phyloP scores from a whole-genome alignment of 2,797 vertebrate genomes.

The Sylvilagus floridanus region DNA sequence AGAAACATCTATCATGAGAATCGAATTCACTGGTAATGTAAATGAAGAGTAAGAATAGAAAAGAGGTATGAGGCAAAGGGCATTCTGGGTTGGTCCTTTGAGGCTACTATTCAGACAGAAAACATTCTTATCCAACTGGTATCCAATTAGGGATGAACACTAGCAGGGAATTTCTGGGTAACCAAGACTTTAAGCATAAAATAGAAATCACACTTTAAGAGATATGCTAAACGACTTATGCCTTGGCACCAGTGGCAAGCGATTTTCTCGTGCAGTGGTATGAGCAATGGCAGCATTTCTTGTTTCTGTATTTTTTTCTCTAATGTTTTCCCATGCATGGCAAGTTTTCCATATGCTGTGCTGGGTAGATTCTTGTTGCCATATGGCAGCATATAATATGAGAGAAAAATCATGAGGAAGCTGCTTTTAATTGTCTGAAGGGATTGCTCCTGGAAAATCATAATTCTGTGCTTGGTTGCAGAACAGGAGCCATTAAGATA shows the following conservation, averaged over 20 bases:
- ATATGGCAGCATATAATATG: conserved; percentile 78
- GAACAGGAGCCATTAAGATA: not conserved
- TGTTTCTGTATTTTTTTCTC: conserved; percentile 79
- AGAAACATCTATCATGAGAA: not conserved
- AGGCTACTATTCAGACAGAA: conserved; percentile 33
- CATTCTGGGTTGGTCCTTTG: conserved; percentile 3
- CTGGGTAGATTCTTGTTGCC: conserved; percentile 74
- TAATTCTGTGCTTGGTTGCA: conserved; percentile 11
- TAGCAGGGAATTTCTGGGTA: conserved; percentile 38
- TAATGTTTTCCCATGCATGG: conserved; percentile 80
- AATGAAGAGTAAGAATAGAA: conserved; percentile 22
- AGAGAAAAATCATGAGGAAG: conserved; percentile 67
- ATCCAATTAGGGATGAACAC: conserved; percentile 27
- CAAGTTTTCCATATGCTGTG: conserved; percentile 80
- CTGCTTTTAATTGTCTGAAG: conserved; percentile 70
- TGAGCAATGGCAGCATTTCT: conserved; percentile 71
- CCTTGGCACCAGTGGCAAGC: not conserved
- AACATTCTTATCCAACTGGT: conserved; percentile 16
- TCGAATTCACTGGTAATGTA: not conserved
- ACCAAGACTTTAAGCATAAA: conserved; percentile 63
- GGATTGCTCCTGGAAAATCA: conserved; percentile 55
- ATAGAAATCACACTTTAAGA: conserved; percentile 50
- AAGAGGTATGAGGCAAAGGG: not conserved
- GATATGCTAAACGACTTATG: conserved; percentile 45
- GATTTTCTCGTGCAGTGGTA: conserved; percentile 48